These are phyloP conservation scores for Disparrhopalites patrizii DNA, from an alignment of 2,888 invertebrate species.

Conservation along the genomic window DNA sequence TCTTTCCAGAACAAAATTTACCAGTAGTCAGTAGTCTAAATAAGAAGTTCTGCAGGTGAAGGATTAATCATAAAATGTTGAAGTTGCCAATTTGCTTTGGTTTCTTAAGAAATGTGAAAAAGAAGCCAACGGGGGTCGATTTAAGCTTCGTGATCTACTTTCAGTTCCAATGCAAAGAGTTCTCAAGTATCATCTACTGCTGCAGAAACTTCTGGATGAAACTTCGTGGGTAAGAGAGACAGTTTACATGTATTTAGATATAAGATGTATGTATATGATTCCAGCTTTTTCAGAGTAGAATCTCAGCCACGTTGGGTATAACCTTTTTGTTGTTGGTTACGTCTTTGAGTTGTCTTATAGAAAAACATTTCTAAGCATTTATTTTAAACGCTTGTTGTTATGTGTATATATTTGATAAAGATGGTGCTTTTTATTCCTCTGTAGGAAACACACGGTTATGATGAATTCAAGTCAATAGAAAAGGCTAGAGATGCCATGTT, in stretches of 20 bases:
- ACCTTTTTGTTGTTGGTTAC: too few species aligned
- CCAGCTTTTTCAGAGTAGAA: too few species aligned
- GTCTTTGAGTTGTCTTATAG: background rate
- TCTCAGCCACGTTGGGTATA: too few species aligned
- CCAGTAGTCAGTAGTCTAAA: too few species aligned
- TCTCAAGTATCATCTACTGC: slow-evolving; percentile 89
- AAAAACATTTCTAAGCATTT: background rate
- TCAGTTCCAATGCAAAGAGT: slow-evolving; percentile 98
- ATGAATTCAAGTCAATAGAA: slow-evolving; percentile 46
- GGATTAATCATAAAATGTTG: too few species aligned
- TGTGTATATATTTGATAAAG: too few species aligned
- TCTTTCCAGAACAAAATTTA: too few species aligned
- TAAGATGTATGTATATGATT: too few species aligned
- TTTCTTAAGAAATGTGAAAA: slow-evolving; percentile 82
- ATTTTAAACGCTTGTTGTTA: background rate
- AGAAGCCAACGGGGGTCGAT: slow-evolving; percentile 89
- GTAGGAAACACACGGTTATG: slow-evolving; percentile 44
- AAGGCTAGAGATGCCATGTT: slow-evolving; percentile 89
- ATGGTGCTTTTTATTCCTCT: background rate
- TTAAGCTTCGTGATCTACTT: slow-evolving; percentile 89
- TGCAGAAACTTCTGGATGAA: slow-evolving; percentile 83
- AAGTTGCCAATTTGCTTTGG: too few species aligned
- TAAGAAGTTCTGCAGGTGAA: too few species aligned
- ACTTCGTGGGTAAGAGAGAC: slow-evolving; percentile 65
- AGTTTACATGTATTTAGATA: too few species aligned